Conservation (phyloP, 2,113 vertebrate genomes). For the Sander lucioperca region DNA sequence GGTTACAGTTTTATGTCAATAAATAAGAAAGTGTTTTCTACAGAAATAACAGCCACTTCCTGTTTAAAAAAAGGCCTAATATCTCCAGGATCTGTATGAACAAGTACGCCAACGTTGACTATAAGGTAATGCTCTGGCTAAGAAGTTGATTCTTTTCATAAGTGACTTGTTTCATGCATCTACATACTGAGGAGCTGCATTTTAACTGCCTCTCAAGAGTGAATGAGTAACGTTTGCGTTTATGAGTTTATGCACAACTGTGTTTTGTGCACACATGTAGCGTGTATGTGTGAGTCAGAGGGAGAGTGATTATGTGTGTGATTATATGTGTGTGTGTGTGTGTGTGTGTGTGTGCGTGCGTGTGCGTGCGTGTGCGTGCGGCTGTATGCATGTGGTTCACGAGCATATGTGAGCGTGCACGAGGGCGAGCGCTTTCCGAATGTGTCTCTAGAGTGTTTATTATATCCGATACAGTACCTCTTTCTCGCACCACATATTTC, state of each 20-base stretch:
- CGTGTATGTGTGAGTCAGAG: slow-evolving; percentile 29
- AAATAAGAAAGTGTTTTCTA: neutral
- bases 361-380: slow-evolving; percentile 24
- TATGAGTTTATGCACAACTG: slow-evolving; percentile 54
- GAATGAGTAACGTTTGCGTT: slow-evolving; percentile 29
- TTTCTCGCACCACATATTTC: slow-evolving; percentile 97
- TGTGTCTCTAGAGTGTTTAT: slow-evolving; percentile 93
- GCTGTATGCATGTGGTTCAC: slow-evolving; percentile 63
- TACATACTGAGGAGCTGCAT: neutral
- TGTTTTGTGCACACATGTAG: slow-evolving; percentile 9
- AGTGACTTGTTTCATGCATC: slow-evolving; percentile 25
- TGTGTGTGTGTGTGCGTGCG: slow-evolving; percentile 23
- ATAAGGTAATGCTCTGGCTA: neutral
- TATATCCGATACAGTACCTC: slow-evolving; percentile 96
- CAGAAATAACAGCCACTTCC: neutral
- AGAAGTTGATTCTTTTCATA: neutral
- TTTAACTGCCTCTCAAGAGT: slow-evolving; percentile 28
- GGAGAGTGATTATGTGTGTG: slow-evolving; percentile 43
- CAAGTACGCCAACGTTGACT: neutral
- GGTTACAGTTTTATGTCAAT: neutral
- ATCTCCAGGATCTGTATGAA: neutral
- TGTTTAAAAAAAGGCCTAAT: slow-evolving; percentile 7
- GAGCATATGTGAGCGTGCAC: slow-evolving; percentile 59
- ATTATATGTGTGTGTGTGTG: slow-evolving; percentile 41
- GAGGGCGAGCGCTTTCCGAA: slow-evolving; percentile 78